Evolutionary conservation across 2,888 invertebrate species (phyloP), one percentile per base, ranked within the genome.

Genomic region (Nomada fabriciana): DNA sequence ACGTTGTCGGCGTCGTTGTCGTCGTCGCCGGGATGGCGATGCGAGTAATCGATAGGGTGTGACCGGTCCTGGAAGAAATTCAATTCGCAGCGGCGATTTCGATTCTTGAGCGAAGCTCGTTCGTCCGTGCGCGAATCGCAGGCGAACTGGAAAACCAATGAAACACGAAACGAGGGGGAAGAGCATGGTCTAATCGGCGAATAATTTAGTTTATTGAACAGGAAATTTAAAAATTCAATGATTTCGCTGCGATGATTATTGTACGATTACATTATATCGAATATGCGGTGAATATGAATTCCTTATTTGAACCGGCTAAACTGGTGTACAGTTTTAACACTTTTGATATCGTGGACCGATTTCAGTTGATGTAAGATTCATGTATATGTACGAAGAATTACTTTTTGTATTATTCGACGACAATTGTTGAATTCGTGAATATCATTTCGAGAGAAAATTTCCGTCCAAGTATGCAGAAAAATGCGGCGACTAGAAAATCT

Each of bases 81-180:
- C 60, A 70, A 50, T 70, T 70, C 50, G 15, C 47, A 36, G 50
- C 10, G 59, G 47, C 60, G 29, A 60, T 70, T 70, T 70, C 60
- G 70, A 60, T 70, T 60, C 70, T 60, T 70, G 60, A 60, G 20
- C 70, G 59, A 20, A 20, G 20, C 50, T 20, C 50, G 60, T 0
- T 50, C 29, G 70, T 20, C 60, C 60, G 59, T 69, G 59, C 25
- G 50, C 18, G 50, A 50, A 70, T 23, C 69, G 70, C 59, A 13
- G 7, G 69, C 69, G 47, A 59, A 47, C 69, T 47, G 69, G 70
- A 70, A 70, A 70, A 70, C 59, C 70, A 70, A 60, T 69, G 69
- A 59, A 69, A 69, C 69, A 70, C 59, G 70, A 60, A 68, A 68
- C 42, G 42, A 10, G 42, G 20, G 42, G 42, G 25, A n/a, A 25